Percentiles rank a stretch among this genome's conserved stretches.
These are phyloP conservation scores for Chelonia mydas DNA, from an alignment of 2,797 vertebrate genomes.

Conservation along the genomic window DNA sequence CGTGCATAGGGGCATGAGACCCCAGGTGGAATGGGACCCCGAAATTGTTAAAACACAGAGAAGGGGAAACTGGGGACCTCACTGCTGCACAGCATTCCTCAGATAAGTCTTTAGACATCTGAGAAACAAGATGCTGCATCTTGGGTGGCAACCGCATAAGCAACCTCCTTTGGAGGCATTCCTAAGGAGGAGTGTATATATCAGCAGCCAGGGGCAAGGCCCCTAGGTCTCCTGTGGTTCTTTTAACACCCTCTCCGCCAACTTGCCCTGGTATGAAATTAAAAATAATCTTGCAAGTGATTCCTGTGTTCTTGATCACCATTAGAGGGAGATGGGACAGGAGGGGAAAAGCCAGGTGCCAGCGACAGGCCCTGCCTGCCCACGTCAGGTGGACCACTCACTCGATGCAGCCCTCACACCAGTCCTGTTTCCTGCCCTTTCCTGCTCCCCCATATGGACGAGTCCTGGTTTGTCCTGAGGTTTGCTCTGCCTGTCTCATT, in stretches of 20 bases:
- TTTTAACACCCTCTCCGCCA: conserved; percentile 5
- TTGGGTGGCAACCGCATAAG: conserved; percentile 55
- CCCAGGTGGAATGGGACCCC: not conserved
- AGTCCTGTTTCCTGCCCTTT: not conserved
- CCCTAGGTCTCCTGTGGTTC: not conserved
- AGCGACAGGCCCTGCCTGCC: not conserved
- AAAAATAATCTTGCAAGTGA: accelerated
- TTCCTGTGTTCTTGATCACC: not conserved
- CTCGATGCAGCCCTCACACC: not conserved
- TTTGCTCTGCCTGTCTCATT: conserved; percentile 70
- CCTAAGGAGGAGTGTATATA: conserved; percentile 24
- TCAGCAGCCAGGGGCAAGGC: not conserved
- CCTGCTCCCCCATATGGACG: conserved; percentile 9
- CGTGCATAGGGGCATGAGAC: accelerated
- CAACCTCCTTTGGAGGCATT: conserved; percentile 47
- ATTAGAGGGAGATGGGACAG: accelerated
- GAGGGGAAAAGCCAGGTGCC: not conserved
- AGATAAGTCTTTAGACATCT: not conserved
- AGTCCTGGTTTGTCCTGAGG: conserved; percentile 78
- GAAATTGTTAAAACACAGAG: not conserved
- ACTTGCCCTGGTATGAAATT: accelerated
- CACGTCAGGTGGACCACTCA: not conserved
- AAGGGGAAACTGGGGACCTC: not conserved
- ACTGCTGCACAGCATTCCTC: not conserved
- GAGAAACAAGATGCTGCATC: conserved; percentile 5